Conservation (phyloP, 2,113 vertebrate species). For the Phyllostomus discolor region DNA sequence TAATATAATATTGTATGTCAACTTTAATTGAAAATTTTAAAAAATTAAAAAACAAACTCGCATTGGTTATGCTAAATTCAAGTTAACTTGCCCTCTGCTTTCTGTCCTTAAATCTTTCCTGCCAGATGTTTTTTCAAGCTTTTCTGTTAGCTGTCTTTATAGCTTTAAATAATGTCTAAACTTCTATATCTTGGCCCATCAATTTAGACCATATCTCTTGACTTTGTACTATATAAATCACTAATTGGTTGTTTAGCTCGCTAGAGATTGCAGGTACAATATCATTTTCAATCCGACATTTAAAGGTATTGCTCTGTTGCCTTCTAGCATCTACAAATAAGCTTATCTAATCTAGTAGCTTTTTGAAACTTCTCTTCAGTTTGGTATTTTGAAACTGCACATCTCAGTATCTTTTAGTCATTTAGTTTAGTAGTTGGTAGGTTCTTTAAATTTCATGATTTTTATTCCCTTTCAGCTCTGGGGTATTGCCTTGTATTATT, state of each 20-base stretch:
- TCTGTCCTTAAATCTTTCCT: neutral
- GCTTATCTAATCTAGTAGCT: neutral
- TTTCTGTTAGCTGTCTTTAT: neutral
- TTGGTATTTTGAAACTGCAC: neutral
- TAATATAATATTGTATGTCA: neutral
- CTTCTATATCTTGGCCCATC: neutral
- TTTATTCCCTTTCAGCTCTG: neutral
- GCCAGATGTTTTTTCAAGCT: neutral
- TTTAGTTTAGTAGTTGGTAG: neutral
- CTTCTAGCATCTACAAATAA: neutral
- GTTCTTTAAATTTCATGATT: neutral
- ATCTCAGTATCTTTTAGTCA: slow-evolving; percentile 10
- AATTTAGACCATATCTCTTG: neutral
- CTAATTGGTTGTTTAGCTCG: neutral
- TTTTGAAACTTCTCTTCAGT: neutral
- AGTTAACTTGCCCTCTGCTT: neutral
- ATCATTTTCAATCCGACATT: neutral
- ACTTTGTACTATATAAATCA: neutral
- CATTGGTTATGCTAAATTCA: neutral
- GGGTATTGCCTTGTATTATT: neutral
- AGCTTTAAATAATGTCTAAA: neutral
- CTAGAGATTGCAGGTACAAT: neutral
- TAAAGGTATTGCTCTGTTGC: neutral
- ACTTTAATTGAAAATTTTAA: neutral
- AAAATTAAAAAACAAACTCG: neutral